A percentile compares a stretch with the other conserved stretches of the same genome.
These are phyloP conservation scores for Eidolon helvum DNA, from an alignment of 2,113 vertebrate species.

Conservation along the genomic window DNA sequence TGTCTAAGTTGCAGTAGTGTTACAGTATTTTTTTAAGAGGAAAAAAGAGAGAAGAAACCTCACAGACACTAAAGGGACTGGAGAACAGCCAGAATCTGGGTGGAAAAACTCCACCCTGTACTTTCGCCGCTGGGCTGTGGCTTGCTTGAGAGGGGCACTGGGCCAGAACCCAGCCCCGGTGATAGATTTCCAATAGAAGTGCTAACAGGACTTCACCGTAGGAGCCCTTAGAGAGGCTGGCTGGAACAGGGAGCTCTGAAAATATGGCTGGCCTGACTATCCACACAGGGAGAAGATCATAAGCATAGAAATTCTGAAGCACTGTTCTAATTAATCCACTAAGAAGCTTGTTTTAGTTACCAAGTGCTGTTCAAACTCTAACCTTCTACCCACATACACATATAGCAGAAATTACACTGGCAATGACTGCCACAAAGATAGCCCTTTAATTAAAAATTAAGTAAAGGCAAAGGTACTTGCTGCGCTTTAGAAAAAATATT, in stretches of 20 bases:
- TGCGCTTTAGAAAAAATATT: neutral
- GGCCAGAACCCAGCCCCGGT: neutral
- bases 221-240: neutral
- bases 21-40: neutral
- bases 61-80: neutral
- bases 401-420: neutral
- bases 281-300: neutral
- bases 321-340: neutral
- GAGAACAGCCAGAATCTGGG: neutral
- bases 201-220: neutral
- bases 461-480: neutral
- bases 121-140: neutral
- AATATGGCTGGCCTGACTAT: neutral
- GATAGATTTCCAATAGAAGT: neutral
- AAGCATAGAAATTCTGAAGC: neutral
- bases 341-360: neutral
- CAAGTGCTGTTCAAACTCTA: neutral
- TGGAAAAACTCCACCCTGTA: neutral
- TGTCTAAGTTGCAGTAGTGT: neutral
- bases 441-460: neutral
- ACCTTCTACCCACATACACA: neutral
- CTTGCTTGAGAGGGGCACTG: neutral
- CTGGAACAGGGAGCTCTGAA: neutral
- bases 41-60: neutral
- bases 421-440: neutral